phyloP scores from a whole-genome alignment of 2,888 invertebrate genomes.

The Nasonia oneida region DNA sequence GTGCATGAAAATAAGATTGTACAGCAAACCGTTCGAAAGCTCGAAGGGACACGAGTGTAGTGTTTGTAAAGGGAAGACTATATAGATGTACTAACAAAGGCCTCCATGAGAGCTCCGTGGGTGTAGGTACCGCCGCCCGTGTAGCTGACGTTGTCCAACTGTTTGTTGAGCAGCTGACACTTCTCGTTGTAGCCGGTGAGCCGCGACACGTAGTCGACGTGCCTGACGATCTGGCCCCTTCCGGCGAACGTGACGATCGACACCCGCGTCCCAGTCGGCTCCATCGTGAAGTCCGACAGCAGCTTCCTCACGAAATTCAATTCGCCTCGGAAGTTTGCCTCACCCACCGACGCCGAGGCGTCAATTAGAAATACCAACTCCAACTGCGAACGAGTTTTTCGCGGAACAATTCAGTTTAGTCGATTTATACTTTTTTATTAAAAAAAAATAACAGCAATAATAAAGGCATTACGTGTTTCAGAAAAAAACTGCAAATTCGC shows the following conservation, averaged over 20 bases:
- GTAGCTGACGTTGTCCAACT: constrained; percentile 83
- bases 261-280: constrained; percentile 83
- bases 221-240: constrained; percentile 81
- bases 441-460: too few relatives aligned
- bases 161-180: constrained; percentile 83
- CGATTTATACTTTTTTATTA: background rate
- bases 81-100: constrained; percentile 79
- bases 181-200: constrained; percentile 82
- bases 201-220: constrained; percentile 83
- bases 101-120: constrained; percentile 84
- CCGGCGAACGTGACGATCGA: constrained; percentile 85
- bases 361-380: constrained; percentile 86
- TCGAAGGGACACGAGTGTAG: background rate
- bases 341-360: constrained; percentile 85
- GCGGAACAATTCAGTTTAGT: background rate
- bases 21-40: background rate
- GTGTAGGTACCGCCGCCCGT: constrained; percentile 86
- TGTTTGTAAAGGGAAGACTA: background rate
- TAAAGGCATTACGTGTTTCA: too few relatives aligned
- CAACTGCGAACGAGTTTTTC: constrained; percentile 72
- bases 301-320: constrained; percentile 85
- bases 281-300: constrained; percentile 84
- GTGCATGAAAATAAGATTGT: background rate
- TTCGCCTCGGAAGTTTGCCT: constrained; percentile 84
- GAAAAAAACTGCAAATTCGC: too few relatives aligned